Evolutionary conservation across 2,888 invertebrate species (phyloP).

Genomic region (Leuctra nigra): DNA sequence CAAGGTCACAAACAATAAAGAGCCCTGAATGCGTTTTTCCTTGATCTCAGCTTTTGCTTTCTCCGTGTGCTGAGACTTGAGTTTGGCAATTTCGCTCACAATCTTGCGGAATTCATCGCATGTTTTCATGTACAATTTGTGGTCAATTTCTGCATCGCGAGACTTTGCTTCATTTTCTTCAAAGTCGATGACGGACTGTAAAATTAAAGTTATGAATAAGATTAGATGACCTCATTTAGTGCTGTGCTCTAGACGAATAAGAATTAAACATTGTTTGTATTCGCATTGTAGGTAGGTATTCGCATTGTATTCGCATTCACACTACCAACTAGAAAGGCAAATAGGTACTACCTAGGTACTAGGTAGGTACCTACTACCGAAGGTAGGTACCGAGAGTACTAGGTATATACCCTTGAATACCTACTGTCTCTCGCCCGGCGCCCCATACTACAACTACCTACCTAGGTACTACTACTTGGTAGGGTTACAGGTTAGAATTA

Average conservation of each 20-base stretch:
- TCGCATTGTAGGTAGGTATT: background rate
- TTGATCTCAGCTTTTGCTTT: constrained; percentile 50
- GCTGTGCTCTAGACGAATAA: background rate
- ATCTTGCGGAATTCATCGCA: constrained; percentile 63
- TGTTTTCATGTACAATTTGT: constrained; percentile 56
- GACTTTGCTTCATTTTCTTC: constrained; percentile 67
- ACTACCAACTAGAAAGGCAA: no score
- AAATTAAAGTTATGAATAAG: constrained; percentile 23
- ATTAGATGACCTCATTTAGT: background rate
- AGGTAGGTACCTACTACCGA: no score
- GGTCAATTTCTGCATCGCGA: constrained; percentile 60
- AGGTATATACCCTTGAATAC: background rate
- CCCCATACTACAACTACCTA: no score
- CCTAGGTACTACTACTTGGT: no score
- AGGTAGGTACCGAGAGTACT: background rate
- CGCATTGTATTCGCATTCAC: no score
- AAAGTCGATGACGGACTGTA: constrained; percentile 58
- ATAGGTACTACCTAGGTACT: no score
- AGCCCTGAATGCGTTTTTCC: constrained; percentile 63
- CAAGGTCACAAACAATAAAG: constrained; percentile 69
- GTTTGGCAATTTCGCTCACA: constrained; percentile 59
- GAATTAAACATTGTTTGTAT: background rate
- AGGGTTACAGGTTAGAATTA: no score
- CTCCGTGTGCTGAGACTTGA: constrained; percentile 52
- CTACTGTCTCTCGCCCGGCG: no score